A percentile compares a stretch with the other conserved stretches of the same genome.
These are phyloP conservation scores for Ectemnius continuus DNA, from an alignment of 2,888 invertebrate genomes.

Conservation along the genomic window DNA sequence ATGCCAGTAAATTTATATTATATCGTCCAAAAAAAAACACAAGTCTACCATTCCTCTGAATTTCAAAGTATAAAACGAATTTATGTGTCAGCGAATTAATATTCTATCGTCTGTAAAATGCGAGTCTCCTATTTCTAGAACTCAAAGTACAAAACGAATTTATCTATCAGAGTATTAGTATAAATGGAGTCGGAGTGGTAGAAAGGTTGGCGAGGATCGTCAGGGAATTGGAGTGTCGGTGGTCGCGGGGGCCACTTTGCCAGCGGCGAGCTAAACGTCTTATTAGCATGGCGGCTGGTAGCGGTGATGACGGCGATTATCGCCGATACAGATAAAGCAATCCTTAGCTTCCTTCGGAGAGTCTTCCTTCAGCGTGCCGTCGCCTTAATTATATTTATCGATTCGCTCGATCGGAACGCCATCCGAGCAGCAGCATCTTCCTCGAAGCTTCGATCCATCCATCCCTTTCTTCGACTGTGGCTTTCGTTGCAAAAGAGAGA, in stretches of 20 bases:
- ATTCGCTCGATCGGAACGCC: conserved; percentile 57
- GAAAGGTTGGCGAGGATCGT: too few species aligned
- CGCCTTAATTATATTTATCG: conserved; percentile 64
- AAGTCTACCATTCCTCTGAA: too few species aligned
- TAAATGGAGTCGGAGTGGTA: too few species aligned
- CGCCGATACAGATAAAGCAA: conserved; percentile 50
- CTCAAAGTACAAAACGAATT: too few species aligned
- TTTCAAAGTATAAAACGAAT: too few species aligned
- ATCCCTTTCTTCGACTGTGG: background rate
- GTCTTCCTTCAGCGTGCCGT: conserved; percentile 42
- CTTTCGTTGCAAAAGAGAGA: conserved; percentile 1
- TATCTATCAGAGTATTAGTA: too few species aligned
- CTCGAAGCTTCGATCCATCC: conserved; percentile 23
- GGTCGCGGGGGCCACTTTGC: background rate
- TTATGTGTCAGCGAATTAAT: too few species aligned
- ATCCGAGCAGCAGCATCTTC: conserved; percentile 29
- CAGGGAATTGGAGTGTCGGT: background rate
- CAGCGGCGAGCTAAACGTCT: conserved; percentile 47
- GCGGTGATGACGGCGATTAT: conserved; percentile 53
- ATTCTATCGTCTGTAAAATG: too few species aligned
- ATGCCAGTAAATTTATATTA: too few species aligned
- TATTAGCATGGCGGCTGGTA: conserved; percentile 54
- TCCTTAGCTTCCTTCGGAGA: conserved; percentile 34
- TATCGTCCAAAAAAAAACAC: too few species aligned
- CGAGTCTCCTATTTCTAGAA: too few species aligned